A percentile compares a stretch with the other conserved stretches of the same genome.
phyloP scores from a whole-genome alignment of 2,888 invertebrate species.

The Nemotelus pantherinus region DNA sequence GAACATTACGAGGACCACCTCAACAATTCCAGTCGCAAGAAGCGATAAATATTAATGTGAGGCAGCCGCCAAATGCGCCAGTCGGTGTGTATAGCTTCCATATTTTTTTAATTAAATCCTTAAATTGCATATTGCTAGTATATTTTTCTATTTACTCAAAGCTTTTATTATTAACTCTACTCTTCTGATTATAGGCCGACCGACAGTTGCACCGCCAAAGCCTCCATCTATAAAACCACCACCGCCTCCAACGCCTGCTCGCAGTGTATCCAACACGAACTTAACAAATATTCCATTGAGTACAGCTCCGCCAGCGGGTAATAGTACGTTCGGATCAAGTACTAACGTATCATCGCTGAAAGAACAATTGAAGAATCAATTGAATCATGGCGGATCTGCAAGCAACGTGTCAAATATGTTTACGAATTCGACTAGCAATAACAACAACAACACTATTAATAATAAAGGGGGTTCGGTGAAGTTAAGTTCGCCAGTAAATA shows the following conservation, averaged over 20 bases:
- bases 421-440: slow-evolving; percentile 18
- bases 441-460: background rate
- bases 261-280: slow-evolving; percentile 64
- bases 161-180: background rate
- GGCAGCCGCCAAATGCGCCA: slow-evolving; percentile 62
- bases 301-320: slow-evolving; percentile 53
- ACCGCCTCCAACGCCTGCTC: slow-evolving; percentile 64
- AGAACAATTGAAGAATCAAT: slow-evolving; percentile 61
- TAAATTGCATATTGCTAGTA: too few relatives aligned
- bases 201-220: slow-evolving; percentile 61
- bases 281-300: slow-evolving; percentile 58
- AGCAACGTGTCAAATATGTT: slow-evolving; percentile 55
- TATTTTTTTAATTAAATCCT: too few relatives aligned
- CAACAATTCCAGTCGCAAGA: slow-evolving; percentile 60
- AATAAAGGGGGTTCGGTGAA: slow-evolving; percentile 45
- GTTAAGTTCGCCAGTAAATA: slow-evolving; percentile 33
- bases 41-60: slow-evolving; percentile 57
- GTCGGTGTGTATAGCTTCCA: slow-evolving; percentile 57
- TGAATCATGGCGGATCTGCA: slow-evolving; percentile 51
- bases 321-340: slow-evolving; percentile 48
- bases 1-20: slow-evolving; percentile 62
- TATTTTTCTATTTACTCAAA: too few relatives aligned
- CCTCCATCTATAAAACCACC: slow-evolving; percentile 63
- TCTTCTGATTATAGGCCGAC: slow-evolving; percentile 58
- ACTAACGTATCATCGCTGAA: slow-evolving; percentile 60